phyloP scores from a whole-genome alignment of 64 coral and sea anemone genomes.

The Cladopsammia gracilis region DNA sequence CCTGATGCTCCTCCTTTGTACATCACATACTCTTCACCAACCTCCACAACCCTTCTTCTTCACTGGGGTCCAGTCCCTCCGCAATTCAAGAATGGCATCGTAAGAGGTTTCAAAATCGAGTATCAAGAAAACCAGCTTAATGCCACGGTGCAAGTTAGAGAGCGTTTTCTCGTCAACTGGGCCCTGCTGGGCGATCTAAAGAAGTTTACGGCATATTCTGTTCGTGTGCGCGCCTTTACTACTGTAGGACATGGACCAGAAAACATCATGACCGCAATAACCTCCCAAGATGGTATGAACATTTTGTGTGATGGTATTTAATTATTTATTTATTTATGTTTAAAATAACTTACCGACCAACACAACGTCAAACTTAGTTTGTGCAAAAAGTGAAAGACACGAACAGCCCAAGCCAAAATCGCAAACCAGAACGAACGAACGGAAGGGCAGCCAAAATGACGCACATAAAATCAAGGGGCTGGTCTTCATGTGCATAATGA shows the following conservation, averaged over 20 bases:
- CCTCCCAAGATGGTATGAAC: constrained; percentile 74
- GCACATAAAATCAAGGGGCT: no score
- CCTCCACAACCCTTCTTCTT: constrained; percentile 17
- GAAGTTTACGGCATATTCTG: constrained; percentile 66
- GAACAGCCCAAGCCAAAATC: no score
- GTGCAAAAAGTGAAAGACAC: no score
- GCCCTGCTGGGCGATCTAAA: constrained; percentile 31
- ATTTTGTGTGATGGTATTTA: no score
- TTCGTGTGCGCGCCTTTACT: constrained; percentile 59
- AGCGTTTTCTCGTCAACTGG: neutral
- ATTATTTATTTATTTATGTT: no score
- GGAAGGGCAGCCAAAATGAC: no score
- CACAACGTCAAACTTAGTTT: no score
- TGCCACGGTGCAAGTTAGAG: neutral
- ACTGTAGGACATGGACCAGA: constrained; percentile 57
- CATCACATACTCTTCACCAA: constrained; percentile 29
- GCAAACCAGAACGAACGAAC: no score
- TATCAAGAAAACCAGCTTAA: neutral
- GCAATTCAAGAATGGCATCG: constrained; percentile 29
- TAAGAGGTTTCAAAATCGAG: constrained; percentile 14
- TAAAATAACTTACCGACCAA: no score
- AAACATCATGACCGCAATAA: constrained; percentile 26
- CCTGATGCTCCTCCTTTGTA: constrained; percentile 9
- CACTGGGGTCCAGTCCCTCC: constrained; percentile 31
- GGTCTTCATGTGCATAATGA: no score